These are phyloP conservation scores for Lithophane ornitopus DNA, from an alignment of 2,888 invertebrate genomes.

Conservation along the genomic window DNA sequence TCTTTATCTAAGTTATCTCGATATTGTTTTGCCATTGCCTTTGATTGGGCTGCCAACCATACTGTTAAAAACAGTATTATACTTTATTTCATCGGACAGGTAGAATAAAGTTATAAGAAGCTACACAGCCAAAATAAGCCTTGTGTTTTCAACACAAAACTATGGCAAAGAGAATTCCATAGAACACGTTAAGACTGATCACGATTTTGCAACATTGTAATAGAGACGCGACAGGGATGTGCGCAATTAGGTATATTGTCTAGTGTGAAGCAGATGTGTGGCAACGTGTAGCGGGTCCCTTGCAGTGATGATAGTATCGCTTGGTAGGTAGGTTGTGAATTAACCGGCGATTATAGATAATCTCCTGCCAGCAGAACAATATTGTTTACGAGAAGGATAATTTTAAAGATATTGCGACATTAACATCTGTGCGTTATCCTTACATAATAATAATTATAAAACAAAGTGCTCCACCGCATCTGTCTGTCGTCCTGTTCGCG, in stretches of 20 bases:
- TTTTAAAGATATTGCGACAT: neutral
- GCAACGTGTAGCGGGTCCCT: slow-evolving; percentile 27
- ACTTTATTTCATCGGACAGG: too few species aligned
- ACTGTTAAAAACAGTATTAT: too few species aligned
- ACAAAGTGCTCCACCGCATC: too few species aligned
- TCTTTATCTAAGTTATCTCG: too few species aligned
- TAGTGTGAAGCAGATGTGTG: slow-evolving; percentile 41
- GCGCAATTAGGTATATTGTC: slow-evolving; percentile 39
- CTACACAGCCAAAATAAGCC: neutral
- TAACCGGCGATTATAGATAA: neutral
- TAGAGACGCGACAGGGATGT: slow-evolving; percentile 33
- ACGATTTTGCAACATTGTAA: slow-evolving; percentile 8
- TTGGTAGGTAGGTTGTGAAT: slow-evolving; percentile 17
- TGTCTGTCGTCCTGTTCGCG: too few species aligned
- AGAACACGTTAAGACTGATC: neutral
- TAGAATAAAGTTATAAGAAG: neutral
- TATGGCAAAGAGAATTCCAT: neutral
- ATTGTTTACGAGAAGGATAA: neutral
- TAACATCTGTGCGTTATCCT: too few species aligned
- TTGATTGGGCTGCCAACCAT: too few species aligned
- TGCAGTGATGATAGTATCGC: slow-evolving; percentile 9
- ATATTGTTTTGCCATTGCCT: too few species aligned
- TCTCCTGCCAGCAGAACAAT: neutral
- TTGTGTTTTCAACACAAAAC: neutral
- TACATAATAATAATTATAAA: too few species aligned